Percentiles rank a stretch among this genome's conserved stretches.
Conservation (phyloP, 30 jellyfish, hydroid and myxozoan species). For the Cassiopea andromeda region DNA sequence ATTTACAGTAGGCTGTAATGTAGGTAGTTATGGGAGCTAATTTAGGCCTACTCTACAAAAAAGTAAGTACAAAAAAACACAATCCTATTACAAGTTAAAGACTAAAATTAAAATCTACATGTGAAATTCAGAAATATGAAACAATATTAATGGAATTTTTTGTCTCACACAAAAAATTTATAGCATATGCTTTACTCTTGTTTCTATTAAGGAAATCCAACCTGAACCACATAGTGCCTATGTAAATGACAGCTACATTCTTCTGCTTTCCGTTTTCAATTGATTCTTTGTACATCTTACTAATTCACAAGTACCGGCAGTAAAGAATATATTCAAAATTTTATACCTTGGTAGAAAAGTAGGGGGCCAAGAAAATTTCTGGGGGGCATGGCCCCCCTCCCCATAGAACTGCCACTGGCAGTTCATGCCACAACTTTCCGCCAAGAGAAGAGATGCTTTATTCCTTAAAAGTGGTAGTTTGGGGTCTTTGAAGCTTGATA, state of each 20-base stretch:
- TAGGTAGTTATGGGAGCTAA: neutral
- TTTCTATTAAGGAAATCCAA: constrained; percentile 6
- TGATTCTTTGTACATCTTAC: neutral
- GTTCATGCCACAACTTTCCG: neutral
- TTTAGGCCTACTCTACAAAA: neutral
- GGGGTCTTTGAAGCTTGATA: constrained; percentile 3
- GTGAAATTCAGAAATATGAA: neutral
- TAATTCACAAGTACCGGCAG: no score
- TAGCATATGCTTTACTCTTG: neutral
- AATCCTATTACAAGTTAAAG: neutral
- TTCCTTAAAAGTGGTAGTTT: neutral
- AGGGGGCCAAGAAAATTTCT: no score
- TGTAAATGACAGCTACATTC: neutral
- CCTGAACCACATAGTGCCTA: neutral
- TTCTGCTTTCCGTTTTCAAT: neutral
- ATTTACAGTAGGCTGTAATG: neutral
- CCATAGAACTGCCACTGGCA: neutral
- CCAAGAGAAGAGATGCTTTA: neutral
- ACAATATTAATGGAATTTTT: neutral
- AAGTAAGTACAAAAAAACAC: neutral
- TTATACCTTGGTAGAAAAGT: neutral
- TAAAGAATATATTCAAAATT: neutral
- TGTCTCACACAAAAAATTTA: neutral
- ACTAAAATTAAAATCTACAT: neutral
- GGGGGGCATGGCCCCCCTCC: no score